Evolutionary conservation across 2,888 invertebrate genomes (phyloP), one percentile per base, ranked within the genome.

Genomic region (Anaspis maculata): DNA sequence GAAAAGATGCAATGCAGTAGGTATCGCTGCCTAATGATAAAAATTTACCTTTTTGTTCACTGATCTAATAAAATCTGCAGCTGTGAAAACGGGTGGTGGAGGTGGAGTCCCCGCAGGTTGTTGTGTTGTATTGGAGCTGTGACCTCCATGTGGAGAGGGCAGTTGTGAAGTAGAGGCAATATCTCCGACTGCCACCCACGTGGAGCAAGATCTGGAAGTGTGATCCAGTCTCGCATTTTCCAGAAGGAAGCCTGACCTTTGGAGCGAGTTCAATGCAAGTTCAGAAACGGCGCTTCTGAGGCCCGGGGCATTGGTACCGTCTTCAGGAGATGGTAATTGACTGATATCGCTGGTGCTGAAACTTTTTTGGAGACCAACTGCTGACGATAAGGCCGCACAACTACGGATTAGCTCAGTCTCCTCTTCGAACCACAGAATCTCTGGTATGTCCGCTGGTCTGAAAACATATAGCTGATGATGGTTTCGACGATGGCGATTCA

Each of bases 181-280:
- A 55, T 82, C 81, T 0, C 88, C 88, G 2, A 87, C 86, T 44
- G 81, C 87, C 1, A 87, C 88, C 87, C 88, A 88, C 0, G 87
- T 88, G 43, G 85, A 85, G 63, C 87, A 86, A 0, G 86, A 86
- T 3, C 88, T 70, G 6, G 63, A 64, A 2, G 64, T 62, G 32
- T 65, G 64, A 42, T 79, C 78, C 39, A 81, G 63, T 28, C 76
- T 66, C 2, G 72, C 68, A 39, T 75, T 72, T 44, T 74, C 73
- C 34, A 74, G 48, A 28, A 74, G 54, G 40, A 72, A 67, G 10
- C 71, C 68, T 27, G 66, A 68, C 35, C 74, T 60, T 51, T 75
- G 72, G 25, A 73, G 57, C 13, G 72, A 68, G 45, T 73, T 74
- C n/a, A 77, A 61, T 1, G 73, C 75, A 41, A 76, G 52, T 28